Base-by-base conservation (phyloP, 2,113 vertebrate species). In the Progne subis region DNA sequence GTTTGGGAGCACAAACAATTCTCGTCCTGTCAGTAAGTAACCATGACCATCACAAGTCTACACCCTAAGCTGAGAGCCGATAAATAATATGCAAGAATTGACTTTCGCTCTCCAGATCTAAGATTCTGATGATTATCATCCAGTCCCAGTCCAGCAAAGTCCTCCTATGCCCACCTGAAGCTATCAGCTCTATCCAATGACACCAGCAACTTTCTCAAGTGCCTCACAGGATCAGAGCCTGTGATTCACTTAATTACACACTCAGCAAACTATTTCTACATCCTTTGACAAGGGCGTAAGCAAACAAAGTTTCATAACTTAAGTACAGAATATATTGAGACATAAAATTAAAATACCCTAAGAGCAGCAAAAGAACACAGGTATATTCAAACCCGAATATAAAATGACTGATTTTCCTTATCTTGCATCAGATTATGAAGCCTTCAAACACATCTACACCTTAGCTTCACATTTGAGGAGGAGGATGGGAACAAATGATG, bases 211-310 rank as follows among this genome's bases (percentile, higher is more conserved):
- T 50, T 68, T 69, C 72, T 78, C 21, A 90, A 95, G 74, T 28
- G 67, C 29, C 29, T 92, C 7, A n/a, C 24, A 77, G 43, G 49
- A 94, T 47, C 46, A 88, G 23, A 29, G 20, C 70, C 67, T 47
- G n/a, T 94, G 82, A 94, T 77, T 96, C 82, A 95, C 34, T 76
- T 94, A 95, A 95, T 95, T 95, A 95, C 31, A 90, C 34, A 77
- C 41, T 87, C 70, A n/a, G 26, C 19, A 43, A 92, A 69, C n/a
- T 89, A 82, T 90, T 96, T 90, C 94, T 92, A 95, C 86, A 86
- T 80, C 82, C 78, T 91, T 57, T 55, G 75, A 94, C 90, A 91
- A 80, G 50, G 55, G 59, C 0, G 2, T 77, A 82, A 94, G 78
- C 78, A 92, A 76, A 87, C 32, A 67, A 3, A 65, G 55, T 94